Evolutionary conservation across 2,113 vertebrate species (phyloP).

Genomic region (Equus przewalskii): DNA sequence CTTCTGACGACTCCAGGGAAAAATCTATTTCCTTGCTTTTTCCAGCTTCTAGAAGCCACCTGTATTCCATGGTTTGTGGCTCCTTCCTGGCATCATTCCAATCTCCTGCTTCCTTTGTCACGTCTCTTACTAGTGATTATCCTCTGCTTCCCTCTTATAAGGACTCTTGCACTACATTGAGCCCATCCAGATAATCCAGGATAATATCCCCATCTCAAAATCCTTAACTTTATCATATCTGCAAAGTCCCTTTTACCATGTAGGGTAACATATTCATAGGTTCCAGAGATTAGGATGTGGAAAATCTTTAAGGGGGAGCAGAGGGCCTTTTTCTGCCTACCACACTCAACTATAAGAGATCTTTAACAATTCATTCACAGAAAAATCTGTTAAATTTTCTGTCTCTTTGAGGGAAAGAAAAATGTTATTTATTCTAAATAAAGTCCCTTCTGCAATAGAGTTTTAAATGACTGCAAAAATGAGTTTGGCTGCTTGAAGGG

Average conservation of each 20-base stretch:
- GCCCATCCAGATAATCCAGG: background rate
- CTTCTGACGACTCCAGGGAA: background rate
- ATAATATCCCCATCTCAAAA: background rate
- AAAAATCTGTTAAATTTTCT: constrained; percentile 53
- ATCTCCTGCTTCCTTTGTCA: background rate
- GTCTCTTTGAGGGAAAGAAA: constrained; percentile 63
- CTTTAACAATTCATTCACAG: constrained; percentile 52
- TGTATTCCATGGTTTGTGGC: background rate
- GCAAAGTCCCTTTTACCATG: background rate
- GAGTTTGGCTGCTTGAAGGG: constrained; percentile 66
- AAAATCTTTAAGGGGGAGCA: background rate
- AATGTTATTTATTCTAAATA: constrained; percentile 80
- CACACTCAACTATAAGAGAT: constrained; percentile 43
- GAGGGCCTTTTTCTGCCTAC: background rate
- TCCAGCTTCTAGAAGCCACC: background rate
- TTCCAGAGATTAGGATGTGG: background rate
- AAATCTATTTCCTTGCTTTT: background rate
- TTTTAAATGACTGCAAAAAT: constrained; percentile 82
- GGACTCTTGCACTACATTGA: background rate
- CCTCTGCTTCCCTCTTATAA: background rate
- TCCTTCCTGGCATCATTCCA: background rate
- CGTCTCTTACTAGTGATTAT: background rate
- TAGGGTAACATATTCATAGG: background rate
- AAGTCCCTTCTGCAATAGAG: constrained; percentile 65
- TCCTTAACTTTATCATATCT: background rate